Evolutionary conservation across 1,140 invertebrate species (phyloP).

Genomic region (Drosophila kohkoa): DNA sequence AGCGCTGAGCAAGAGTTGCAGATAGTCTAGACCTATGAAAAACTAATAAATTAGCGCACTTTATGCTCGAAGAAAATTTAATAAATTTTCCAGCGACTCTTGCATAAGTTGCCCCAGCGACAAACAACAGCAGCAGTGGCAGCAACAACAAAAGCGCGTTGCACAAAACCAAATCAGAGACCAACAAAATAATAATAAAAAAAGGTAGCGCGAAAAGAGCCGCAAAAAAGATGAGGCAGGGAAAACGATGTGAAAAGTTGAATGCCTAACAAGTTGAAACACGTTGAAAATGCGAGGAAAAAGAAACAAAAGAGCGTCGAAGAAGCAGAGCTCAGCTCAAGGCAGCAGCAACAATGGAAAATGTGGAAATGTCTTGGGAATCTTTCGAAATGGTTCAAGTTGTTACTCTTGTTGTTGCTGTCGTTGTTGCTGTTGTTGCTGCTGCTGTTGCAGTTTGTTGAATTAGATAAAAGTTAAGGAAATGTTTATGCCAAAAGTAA

Average conservation of each 20-base stretch:
- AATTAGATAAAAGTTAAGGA: conserved; percentile 83
- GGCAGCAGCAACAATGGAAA: conserved; percentile 71
- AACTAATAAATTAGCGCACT: conserved; percentile 68
- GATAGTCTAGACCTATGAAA: conserved; percentile 25
- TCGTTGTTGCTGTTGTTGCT: conserved; percentile 14
- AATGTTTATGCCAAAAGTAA: conserved; percentile 79
- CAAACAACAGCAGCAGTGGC: conserved; percentile 20
- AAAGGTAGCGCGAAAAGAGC: conserved; percentile 14
- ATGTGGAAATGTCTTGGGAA: conserved; percentile 82
- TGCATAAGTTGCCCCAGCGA: conserved; percentile 45
- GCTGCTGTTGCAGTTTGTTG: conserved; percentile 68
- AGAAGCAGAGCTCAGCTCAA: conserved; percentile 51
- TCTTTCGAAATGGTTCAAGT: conserved; percentile 71
- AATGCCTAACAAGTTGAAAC: conserved; percentile 79
- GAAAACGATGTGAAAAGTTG: conserved; percentile 78
- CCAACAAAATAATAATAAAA: conserved; percentile 17
- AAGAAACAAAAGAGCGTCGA: conserved; percentile 26
- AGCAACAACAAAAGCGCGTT: conserved; percentile 27
- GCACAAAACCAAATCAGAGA: conserved; percentile 56
- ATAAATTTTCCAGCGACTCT: conserved; percentile 59
- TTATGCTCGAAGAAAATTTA: conserved; percentile 62
- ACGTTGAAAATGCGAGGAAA: conserved; percentile 65
- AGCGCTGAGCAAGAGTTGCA: conserved; percentile 4
- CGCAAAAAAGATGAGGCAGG: conserved; percentile 41
- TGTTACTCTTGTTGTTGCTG: conserved; percentile 26